Conservation (phyloP, 2,113 vertebrate species). For the Pterocles orientalis region DNA sequence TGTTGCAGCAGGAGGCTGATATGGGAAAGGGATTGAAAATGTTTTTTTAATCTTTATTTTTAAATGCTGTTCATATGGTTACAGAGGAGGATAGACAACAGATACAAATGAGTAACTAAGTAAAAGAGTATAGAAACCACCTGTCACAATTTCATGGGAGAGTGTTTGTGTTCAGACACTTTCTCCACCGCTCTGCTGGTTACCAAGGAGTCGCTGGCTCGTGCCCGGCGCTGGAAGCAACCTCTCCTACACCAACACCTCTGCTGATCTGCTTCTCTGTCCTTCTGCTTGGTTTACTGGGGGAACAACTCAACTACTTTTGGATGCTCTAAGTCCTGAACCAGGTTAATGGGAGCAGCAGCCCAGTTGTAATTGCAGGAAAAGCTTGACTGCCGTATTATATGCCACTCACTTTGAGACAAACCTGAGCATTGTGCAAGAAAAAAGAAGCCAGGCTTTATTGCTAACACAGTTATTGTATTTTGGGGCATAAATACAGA, state of each 20-base stretch:
- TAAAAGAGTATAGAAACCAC: constrained; percentile 29
- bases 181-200: neutral
- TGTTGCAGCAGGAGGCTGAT: constrained; percentile 60
- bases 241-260: neutral
- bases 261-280: neutral
- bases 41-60: constrained; percentile 73
- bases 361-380: neutral
- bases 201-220: neutral
- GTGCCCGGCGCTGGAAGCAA: neutral
- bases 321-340: neutral
- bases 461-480: neutral
- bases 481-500: neutral
- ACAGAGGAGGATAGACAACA: constrained; percentile 59
- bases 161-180: neutral
- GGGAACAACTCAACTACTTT: neutral
- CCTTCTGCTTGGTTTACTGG: neutral
- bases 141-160: constrained; percentile 25
- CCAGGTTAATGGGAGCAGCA: neutral
- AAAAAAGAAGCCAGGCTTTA: neutral
- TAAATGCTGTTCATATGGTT: constrained; percentile 71
- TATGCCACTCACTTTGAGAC: neutral
- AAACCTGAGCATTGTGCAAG: neutral
- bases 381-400: neutral
- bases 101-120: constrained; percentile 37
- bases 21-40: constrained; percentile 51